phyloP scores from a whole-genome alignment of 1,140 invertebrate species.

The Drosophila obscura region DNA sequence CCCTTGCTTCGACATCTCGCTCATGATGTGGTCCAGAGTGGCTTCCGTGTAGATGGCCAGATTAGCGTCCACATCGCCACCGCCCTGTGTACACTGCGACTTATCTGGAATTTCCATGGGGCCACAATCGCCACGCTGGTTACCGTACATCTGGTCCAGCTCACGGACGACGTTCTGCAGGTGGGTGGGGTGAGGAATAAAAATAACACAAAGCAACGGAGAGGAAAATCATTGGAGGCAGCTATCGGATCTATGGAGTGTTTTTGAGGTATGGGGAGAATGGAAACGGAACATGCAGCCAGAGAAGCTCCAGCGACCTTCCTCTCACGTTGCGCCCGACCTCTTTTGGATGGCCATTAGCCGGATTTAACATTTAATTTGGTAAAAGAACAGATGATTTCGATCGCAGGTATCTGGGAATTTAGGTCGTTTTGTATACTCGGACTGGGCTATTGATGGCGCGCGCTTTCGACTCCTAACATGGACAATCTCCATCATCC shows the following conservation, averaged over 20 bases:
- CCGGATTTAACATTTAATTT: conserved; percentile 8
- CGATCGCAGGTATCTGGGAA: background rate
- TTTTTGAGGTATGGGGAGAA: too few relatives aligned
- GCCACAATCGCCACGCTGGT: conserved; percentile 34
- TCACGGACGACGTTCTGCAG: conserved; percentile 54
- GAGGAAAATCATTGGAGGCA: too few relatives aligned
- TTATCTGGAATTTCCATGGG: background rate
- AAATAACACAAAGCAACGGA: too few relatives aligned
- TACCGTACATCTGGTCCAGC: conserved; percentile 53
- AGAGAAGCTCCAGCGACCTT: too few relatives aligned
- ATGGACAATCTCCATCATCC: conserved; percentile 42
- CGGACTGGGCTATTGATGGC: background rate
- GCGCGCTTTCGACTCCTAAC: background rate
- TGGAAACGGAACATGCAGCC: too few relatives aligned
- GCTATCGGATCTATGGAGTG: too few relatives aligned
- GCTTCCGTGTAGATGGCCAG: conserved; percentile 64
- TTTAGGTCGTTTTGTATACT: background rate
- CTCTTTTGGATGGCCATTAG: too few relatives aligned
- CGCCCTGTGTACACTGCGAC: conserved; percentile 10
- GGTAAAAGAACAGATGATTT: conserved; percentile 32
- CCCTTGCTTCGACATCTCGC: conserved; percentile 56
- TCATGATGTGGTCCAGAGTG: conserved; percentile 66
- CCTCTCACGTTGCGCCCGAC: too few relatives aligned
- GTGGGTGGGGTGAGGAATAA: too few relatives aligned
- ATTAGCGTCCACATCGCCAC: conserved; percentile 54